A percentile compares a stretch with the other conserved stretches of the same genome.
Evolutionary conservation across 2,888 invertebrate genomes (phyloP).

Genomic region (Agrenia bidenticulata): DNA sequence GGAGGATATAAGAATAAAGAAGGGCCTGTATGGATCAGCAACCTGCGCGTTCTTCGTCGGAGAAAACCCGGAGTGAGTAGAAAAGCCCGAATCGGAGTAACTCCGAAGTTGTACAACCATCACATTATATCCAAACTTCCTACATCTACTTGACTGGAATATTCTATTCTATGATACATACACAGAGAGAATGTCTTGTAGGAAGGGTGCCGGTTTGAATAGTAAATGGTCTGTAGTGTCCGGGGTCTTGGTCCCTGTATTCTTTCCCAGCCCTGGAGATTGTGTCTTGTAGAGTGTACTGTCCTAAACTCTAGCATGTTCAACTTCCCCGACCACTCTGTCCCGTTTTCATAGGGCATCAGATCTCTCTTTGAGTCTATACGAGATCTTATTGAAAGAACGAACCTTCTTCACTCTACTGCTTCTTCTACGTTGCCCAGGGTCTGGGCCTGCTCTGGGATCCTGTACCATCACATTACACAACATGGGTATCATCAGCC

Average conservation of each 20-base stretch:
- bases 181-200: slow-evolving; percentile 2
- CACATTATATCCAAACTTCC: not conserved
- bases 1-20: too few relatives aligned
- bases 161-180: too few relatives aligned
- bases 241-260: not conserved
- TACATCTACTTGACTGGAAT: too few relatives aligned
- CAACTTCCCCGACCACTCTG: too few relatives aligned
- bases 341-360: not conserved
- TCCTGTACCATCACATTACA: not conserved
- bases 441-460: not conserved
- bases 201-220: slow-evolving; percentile 6
- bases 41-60: slow-evolving; percentile 7
- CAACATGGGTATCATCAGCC: not conserved
- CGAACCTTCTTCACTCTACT: not conserved
- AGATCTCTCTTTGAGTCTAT: not conserved
- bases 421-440: not conserved
- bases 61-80: slow-evolving; percentile 9
- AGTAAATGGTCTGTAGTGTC: not conserved
- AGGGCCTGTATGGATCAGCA: too few relatives aligned
- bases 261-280: not conserved
- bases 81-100: slow-evolving; percentile 1
- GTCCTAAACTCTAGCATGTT: too few relatives aligned
- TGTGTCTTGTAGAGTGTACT: too few relatives aligned
- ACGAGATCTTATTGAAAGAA: not conserved
- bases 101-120: slow-evolving; percentile 1